Evolutionary conservation across 1,140 invertebrate genomes (phyloP).

Genomic region (Drosophila paulistorum): DNA sequence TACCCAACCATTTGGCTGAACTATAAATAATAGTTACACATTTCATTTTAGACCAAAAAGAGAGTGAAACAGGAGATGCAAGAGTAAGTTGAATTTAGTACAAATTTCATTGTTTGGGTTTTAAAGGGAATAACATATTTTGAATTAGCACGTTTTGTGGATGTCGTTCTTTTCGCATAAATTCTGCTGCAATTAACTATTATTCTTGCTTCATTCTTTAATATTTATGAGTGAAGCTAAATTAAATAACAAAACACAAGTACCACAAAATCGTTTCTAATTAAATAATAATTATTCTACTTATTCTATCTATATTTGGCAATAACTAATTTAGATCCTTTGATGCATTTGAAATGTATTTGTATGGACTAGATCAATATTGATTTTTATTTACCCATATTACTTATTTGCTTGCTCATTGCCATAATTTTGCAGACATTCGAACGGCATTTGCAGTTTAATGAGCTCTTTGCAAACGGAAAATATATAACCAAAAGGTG

Average conservation of each 20-base stretch:
- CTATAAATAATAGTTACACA: slow-evolving; percentile 56
- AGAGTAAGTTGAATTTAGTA: not conserved
- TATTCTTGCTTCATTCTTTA: no score
- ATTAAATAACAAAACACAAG: no score
- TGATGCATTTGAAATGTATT: no score
- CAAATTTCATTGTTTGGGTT: not conserved
- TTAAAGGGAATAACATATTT: no score
- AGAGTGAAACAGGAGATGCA: not conserved
- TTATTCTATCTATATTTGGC: no score
- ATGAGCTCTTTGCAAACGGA: slow-evolving; percentile 2
- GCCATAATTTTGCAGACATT: slow-evolving; percentile 2
- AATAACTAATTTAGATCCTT: no score
- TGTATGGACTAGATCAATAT: not conserved
- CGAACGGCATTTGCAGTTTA: not conserved
- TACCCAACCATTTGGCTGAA: slow-evolving; percentile 43
- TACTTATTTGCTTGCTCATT: not conserved
- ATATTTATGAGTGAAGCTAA: no score
- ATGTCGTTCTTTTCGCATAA: no score
- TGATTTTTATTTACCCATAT: not conserved
- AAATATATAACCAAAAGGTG: slow-evolving; percentile 7
- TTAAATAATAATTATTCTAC: no score
- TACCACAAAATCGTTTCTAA: no score
- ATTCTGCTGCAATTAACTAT: no score
- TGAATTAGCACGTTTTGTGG: no score
- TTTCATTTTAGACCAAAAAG: slow-evolving; percentile 27